Base-by-base conservation (phyloP, 2,113 vertebrate genomes). In the Entosphenus tridentatus region DNA sequence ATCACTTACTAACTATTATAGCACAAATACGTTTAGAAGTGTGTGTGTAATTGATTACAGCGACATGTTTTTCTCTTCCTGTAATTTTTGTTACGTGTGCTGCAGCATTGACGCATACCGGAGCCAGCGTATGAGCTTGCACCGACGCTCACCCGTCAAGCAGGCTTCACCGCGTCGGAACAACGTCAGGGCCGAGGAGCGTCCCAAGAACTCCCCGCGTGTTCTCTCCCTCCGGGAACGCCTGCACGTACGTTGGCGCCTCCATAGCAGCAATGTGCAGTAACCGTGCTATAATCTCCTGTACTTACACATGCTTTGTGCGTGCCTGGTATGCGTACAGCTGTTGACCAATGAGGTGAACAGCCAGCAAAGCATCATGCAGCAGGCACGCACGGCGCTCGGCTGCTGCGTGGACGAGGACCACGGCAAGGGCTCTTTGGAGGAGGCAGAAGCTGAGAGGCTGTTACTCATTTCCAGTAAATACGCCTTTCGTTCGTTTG, bases 401-500 rank as follows among this genome's bases (percentile, higher is more conserved):
- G 96, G 92, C 76, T 98, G 93, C 76, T 98, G 93, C 75, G 83
- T 85, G 2, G 93, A 98, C 69, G 89, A 88, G 72, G 92, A 96
- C 1, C 93, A 98, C 9, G 93, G 93, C 3, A 95, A 87, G 75
- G 93, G 93, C 2, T 89, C 90, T 0, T 83, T 86, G 70, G 87
- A 95, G 74, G 93, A 98, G 79, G 93, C 92, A 2, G 93, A 98
- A 70, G 93, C 87, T 1, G 87, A 98, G 75, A 80, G 92, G 72
- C 82, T 98, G 3, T 83, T 98, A 73, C 80, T 95, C 16, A 79
- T 98, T 58, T 87, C 93, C 73, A 91, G 92, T 98, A 79, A 65
- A 18, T 65, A 39, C 39, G 5, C 39, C 39, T 39, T 39, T 39
- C 39, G 1, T 39, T 39, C 39, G 39, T 39, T 39, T 39, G 39